phyloP scores from a whole-genome alignment of 2,113 vertebrate species.

The Aythya baeri region DNA sequence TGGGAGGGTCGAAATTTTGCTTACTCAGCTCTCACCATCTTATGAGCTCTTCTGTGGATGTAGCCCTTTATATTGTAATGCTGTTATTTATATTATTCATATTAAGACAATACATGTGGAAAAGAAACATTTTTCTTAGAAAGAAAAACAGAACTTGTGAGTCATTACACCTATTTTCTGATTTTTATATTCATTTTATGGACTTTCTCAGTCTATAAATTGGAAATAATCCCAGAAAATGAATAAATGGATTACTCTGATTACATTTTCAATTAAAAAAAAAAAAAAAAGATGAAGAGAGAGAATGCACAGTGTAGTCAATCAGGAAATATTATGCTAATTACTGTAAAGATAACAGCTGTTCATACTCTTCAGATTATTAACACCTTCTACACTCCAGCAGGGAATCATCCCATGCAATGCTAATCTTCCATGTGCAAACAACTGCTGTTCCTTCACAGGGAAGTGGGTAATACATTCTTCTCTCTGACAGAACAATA shows the following conservation, averaged over 20 bases:
- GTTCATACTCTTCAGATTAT: slow-evolving; percentile 30
- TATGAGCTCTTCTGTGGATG: background rate
- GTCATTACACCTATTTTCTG: background rate
- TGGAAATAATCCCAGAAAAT: slow-evolving; percentile 33
- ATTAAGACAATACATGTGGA: background rate
- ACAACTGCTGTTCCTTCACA: slow-evolving; percentile 40
- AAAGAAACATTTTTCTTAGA: background rate
- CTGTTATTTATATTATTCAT: background rate
- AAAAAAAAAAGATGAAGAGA: background rate
- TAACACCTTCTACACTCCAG: slow-evolving; percentile 24
- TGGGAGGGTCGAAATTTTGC: background rate
- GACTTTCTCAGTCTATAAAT: slow-evolving; percentile 9
- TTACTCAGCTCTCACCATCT: background rate
- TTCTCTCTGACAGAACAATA: slow-evolving; percentile 44
- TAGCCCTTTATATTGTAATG: background rate
- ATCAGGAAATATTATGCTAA: slow-evolving; percentile 54
- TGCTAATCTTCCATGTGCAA: slow-evolving; percentile 1
- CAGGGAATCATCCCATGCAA: slow-evolving; percentile 19
- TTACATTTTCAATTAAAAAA: background rate
- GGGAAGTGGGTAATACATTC: slow-evolving; percentile 27
- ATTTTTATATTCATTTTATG: background rate
- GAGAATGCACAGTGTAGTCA: background rate
- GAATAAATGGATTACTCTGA: background rate
- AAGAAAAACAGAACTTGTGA: background rate
- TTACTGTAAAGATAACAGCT: slow-evolving; percentile 55